A percentile compares a stretch with the other conserved stretches of the same genome.
These are phyloP conservation scores for Habrosyne pyritoides DNA, from an alignment of 2,888 invertebrate genomes.

Conservation along the genomic window DNA sequence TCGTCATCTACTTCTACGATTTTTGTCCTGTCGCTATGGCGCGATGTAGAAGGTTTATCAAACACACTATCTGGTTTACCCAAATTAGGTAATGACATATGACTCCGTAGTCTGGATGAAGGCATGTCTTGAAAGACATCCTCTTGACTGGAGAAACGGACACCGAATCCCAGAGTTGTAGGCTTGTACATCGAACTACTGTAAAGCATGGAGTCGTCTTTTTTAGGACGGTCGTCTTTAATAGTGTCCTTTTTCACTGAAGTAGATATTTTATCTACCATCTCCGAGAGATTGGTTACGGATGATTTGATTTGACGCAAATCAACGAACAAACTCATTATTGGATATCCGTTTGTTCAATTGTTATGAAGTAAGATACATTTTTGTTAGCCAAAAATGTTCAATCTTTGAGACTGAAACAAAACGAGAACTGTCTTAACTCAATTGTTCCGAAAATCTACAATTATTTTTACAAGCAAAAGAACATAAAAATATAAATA, in stretches of 20 bases:
- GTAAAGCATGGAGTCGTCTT: constrained; percentile 55
- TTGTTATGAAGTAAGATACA: background rate
- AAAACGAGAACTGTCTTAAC: constrained; percentile 2
- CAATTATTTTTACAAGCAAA: too few species aligned
- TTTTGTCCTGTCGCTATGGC: constrained; percentile 54
- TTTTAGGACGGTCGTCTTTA: constrained; percentile 50
- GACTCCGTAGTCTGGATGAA: constrained; percentile 72
- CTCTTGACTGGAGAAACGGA: constrained; percentile 78
- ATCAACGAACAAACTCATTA: constrained; percentile 80
- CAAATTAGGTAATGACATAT: constrained; percentile 78
- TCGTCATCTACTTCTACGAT: constrained; percentile 73
- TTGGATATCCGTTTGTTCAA: background rate
- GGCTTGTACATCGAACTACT: constrained; percentile 70
- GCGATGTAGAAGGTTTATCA: constrained; percentile 53
- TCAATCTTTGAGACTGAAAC: constrained; percentile 17
- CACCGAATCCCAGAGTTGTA: constrained; percentile 71
- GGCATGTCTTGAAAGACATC: constrained; percentile 74
- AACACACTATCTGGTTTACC: constrained; percentile 62
- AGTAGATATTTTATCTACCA: constrained; percentile 77
- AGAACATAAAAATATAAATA: too few species aligned
- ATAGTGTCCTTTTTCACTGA: constrained; percentile 56
- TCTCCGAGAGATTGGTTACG: constrained; percentile 75
- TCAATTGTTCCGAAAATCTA: background rate
- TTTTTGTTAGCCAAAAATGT: background rate
- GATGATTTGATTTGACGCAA: constrained; percentile 78